Conservation (phyloP, 2,888 invertebrate species). For the Metellina segmentata region DNA sequence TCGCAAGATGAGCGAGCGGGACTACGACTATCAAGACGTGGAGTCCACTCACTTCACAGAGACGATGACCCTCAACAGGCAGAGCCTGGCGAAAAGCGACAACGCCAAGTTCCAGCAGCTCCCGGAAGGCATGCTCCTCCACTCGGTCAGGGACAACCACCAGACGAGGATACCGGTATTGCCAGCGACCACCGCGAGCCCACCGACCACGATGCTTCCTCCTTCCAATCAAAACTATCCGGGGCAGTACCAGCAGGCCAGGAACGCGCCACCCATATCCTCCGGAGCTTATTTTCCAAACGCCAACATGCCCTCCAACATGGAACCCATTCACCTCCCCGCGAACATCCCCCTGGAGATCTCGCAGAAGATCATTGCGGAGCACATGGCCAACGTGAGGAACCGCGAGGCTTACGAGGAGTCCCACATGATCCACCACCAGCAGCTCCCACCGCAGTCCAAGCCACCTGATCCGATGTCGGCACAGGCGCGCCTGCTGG, state of each 20-base stretch:
- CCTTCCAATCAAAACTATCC: slow-evolving; percentile 41
- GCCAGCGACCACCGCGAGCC: slow-evolving; percentile 53
- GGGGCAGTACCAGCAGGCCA: slow-evolving; percentile 24
- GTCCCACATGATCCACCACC: slow-evolving; percentile 8
- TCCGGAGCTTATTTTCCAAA: slow-evolving; percentile 58
- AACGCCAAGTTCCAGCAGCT: slow-evolving; percentile 51
- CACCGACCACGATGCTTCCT: slow-evolving; percentile 67
- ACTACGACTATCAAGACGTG: slow-evolving; percentile 50
- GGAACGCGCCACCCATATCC: slow-evolving; percentile 42
- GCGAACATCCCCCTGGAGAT: slow-evolving; percentile 63
- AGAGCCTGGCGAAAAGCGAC: slow-evolving; percentile 66
- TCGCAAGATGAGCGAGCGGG: slow-evolving; percentile 55
- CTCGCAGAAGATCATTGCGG: slow-evolving; percentile 49
- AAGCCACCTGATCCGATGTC: slow-evolving; percentile 59
- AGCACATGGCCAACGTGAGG: slow-evolving; percentile 61
- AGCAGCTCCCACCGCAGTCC: slow-evolving; percentile 37
- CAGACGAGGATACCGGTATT: slow-evolving; percentile 37
- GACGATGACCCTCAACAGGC: slow-evolving; percentile 74
- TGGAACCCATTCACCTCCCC: slow-evolving; percentile 48
- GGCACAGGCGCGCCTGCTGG: slow-evolving; percentile 69
- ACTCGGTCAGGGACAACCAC: slow-evolving; percentile 30
- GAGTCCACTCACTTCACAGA: slow-evolving; percentile 61
- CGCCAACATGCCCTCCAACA: slow-evolving; percentile 34
- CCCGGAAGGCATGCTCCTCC: slow-evolving; percentile 25
- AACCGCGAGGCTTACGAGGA: slow-evolving; percentile 51